A percentile compares a stretch with the other conserved stretches of the same genome.
These are phyloP conservation scores for Parauchenoglanis punctatus DNA, from an alignment of 2,797 vertebrate genomes.

Conservation along the genomic window DNA sequence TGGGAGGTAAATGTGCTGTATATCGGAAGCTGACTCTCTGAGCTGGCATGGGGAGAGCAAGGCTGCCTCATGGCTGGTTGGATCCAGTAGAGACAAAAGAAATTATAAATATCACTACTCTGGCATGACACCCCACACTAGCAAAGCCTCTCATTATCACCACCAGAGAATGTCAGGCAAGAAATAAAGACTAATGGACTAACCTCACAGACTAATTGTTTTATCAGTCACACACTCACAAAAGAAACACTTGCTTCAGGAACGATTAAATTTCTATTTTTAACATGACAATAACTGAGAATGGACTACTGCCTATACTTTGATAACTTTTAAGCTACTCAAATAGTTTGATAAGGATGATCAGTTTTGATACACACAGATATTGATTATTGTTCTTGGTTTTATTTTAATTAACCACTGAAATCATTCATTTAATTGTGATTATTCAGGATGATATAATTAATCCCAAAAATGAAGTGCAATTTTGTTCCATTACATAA, in stretches of 20 bases:
- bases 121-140: constrained; percentile 58
- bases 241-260: constrained; percentile 60
- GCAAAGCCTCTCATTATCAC: constrained; percentile 68
- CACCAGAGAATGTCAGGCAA: constrained; percentile 65
- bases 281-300: constrained; percentile 50
- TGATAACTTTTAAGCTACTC: neutral
- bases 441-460: neutral
- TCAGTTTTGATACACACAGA: neutral
- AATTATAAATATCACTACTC: constrained; percentile 71
- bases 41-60: constrained; percentile 55
- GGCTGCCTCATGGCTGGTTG: constrained; percentile 53
- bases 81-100: constrained; percentile 68
- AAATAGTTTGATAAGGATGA: neutral
- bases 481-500: constrained; percentile 56
- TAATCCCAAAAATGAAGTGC: neutral
- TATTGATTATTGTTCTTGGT: neutral
- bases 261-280: constrained; percentile 70
- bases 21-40: constrained; percentile 56
- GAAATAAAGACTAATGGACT: constrained; percentile 75
- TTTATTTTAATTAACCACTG: constrained; percentile 50
- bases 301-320: constrained; percentile 56
- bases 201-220: constrained; percentile 70
- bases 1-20: constrained; percentile 50
- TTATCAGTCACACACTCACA: constrained; percentile 62
- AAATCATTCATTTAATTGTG: constrained; percentile 68